Conservation (phyloP, 2,888 invertebrate genomes). For the Cybosia mesomella region DNA sequence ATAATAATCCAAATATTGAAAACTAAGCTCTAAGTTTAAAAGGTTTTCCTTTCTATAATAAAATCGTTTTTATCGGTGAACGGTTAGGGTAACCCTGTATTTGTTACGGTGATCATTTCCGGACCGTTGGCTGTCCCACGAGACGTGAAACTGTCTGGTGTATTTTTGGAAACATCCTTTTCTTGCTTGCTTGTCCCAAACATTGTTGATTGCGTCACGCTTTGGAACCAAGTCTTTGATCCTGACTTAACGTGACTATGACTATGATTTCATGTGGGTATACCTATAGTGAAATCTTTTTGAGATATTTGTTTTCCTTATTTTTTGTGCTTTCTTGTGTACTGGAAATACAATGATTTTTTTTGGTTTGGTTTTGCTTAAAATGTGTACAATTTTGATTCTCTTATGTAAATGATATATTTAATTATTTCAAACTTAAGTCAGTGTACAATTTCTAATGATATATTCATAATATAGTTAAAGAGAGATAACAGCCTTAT, state of each 20-base stretch:
- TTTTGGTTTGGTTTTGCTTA: too few relatives aligned
- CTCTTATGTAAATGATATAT: too few relatives aligned
- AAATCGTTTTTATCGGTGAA: slow-evolving; percentile 23
- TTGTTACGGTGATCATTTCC: slow-evolving; percentile 44
- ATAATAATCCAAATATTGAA: slow-evolving; percentile 29
- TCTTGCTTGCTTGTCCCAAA: slow-evolving; percentile 31
- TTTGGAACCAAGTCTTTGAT: slow-evolving; percentile 26
- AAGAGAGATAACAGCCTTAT: too few relatives aligned
- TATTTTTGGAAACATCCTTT: slow-evolving; percentile 40
- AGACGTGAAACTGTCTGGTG: slow-evolving; percentile 51
- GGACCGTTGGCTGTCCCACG: slow-evolving; percentile 47
- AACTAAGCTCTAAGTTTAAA: slow-evolving; percentile 17
- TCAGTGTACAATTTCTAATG: too few relatives aligned
- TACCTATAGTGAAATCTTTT: neutral
- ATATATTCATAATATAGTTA: too few relatives aligned
- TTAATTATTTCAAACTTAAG: too few relatives aligned
- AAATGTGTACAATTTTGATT: too few relatives aligned
- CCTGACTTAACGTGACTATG: slow-evolving; percentile 21
- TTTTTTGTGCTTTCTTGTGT: too few relatives aligned
- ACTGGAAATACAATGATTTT: too few relatives aligned
- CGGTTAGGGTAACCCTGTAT: slow-evolving; percentile 33
- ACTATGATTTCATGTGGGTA: slow-evolving; percentile 7
- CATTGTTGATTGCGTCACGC: slow-evolving; percentile 38
- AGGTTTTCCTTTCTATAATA: slow-evolving; percentile 24
- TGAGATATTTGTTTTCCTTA: too few relatives aligned